Conservation (phyloP, 2,113 vertebrate genomes). For the Callaeas wilsoni region DNA sequence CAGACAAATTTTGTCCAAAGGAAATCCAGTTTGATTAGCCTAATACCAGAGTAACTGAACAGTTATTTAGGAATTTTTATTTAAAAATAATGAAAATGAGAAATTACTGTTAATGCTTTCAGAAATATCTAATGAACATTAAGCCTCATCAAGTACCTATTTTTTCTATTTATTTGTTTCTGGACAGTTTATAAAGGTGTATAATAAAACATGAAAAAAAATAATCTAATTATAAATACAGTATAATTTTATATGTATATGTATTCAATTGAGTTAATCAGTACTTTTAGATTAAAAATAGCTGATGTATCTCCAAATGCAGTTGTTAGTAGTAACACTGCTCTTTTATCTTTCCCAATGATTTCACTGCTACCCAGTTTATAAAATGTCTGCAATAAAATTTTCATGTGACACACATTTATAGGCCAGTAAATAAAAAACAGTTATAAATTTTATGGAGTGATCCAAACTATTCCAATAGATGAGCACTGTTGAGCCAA, state of each 20-base stretch:
- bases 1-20: not conserved
- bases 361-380: not conserved
- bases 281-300: not conserved
- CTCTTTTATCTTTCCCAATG: not conserved
- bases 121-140: not conserved
- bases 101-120: not conserved
- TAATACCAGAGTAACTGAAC: not conserved
- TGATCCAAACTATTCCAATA: not conserved
- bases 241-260: not conserved
- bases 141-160: not conserved
- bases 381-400: not conserved
- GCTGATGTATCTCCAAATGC: not conserved
- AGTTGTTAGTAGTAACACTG: not conserved
- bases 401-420: not conserved
- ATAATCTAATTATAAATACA: not conserved
- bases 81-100: not conserved
- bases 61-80: not conserved
- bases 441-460: not conserved
- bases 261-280: not conserved
- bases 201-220: not conserved
- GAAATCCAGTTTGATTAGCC: not conserved
- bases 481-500: not conserved
- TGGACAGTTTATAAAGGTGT: not conserved
- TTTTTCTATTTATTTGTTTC: not conserved
- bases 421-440: not conserved